Base-by-base conservation (phyloP, 2,113 vertebrate genomes). In the human (Homo sapiens) region DNA sequence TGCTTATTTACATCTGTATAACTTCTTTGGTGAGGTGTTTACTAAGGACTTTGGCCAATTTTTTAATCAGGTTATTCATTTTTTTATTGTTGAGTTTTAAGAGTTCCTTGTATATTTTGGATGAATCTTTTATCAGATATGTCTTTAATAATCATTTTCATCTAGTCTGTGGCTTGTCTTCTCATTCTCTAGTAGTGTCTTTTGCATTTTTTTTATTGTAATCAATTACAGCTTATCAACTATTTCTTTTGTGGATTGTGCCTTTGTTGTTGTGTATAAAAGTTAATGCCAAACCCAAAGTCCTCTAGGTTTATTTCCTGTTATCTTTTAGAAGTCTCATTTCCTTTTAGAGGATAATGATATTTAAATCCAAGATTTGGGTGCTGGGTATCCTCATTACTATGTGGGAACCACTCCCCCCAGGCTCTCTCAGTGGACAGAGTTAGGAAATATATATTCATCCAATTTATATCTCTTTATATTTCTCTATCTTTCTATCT, bases 251-350 rank as follows among this genome's bases (percentile, higher is more conserved):
- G 8, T 50, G n/a, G 59, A 61, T 48, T n/a, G 3, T 76, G 11
- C 45, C 43, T 92, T 90, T 64, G 20, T 4, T 94, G 7, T 72
- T 89, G 50, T 86, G 22, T 82, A 11, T 83, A 66, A 94, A 93
- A 68, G 43, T 92, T 25, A 61, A 75, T 78, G 43, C 38, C 45
- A 66, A 70, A 55, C 0, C 13, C 23, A 89, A 95, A 45, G 43
- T 86, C 57, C 55, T 93, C 27, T 16, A 81, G 43, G 76, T 32
- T 82, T 78, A 93, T 92, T 59, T 40, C 10, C 57, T 38, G 25
- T 78, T 89, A 32, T 92, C 30, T 96, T 95, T 22, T 97, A 90
- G 14, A 30, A 89, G 45, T 86, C n/a, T 32, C 68, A n/a, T 89
- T 85, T 78, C 2, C 23, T 75, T 79, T 59, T n/a, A 75, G n/a